Evolutionary conservation across 2,888 invertebrate species (phyloP), one percentile per base, ranked within the genome.

Genomic region (Xanthorhoe designata): DNA sequence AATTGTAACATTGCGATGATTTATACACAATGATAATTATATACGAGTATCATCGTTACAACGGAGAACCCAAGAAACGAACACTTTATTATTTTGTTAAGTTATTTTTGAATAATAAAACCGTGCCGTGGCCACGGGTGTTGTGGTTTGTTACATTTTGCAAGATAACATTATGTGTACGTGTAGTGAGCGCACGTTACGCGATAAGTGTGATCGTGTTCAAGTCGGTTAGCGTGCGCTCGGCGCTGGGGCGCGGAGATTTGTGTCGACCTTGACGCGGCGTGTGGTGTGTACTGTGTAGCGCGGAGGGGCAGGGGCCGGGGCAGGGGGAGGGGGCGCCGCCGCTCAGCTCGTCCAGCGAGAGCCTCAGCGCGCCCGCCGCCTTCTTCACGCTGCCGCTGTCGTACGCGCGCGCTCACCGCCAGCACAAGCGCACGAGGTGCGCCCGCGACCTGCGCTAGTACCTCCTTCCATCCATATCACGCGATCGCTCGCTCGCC

Each of bases 341-440:
- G 5, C 32, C 88, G 82, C 90, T 94, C 82, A 89, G 89, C 88
- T 93, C 94, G 92, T 95, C 96, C 82, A 94, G 95, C 95, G 96
- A 95, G 90, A 94, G 94, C 85, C 94, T 95, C 87, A 94, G 94
- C 91, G 92, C 94, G 86, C 91, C 72, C 50, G 94, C 95, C 80
- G 95, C 95, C 77, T 94, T 95, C 92, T 95, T 96, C 94, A 96
- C 95, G 84, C 94, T 96, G 94, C 96, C 96, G 82, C 94, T 96
- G 92, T 96, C 96, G 92, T 96, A 96, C 94, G 96, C 96, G 94
- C 95, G 96, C 90, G 96, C 96, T 94, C 95, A 95, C 92, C 94
- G 94, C 80, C 96, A 96, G 86, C 96, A 96, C 93, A 97, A 96
- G 93, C 95, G 96, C 92, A 96, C 96, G 95, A 96, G 96, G 97